phyloP scores from a whole-genome alignment of 2,888 invertebrate genomes.

The Plagiodera versicolora region DNA sequence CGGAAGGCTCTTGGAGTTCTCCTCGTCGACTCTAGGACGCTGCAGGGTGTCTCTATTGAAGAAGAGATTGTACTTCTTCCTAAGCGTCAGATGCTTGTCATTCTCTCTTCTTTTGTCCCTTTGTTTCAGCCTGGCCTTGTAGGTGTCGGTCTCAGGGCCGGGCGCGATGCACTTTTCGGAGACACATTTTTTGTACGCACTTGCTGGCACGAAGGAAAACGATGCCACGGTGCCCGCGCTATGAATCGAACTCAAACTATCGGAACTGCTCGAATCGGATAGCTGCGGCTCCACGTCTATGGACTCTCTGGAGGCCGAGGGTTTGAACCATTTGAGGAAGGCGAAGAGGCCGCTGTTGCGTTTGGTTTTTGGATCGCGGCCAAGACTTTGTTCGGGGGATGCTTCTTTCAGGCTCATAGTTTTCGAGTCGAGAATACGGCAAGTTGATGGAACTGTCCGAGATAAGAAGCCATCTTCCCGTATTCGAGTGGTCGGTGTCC shows the following conservation, averaged over 20 bases:
- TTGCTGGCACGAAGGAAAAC: slow-evolving; percentile 68
- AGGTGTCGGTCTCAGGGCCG: slow-evolving; percentile 66
- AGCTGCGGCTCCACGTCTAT: slow-evolving; percentile 42
- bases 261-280: slow-evolving; percentile 57
- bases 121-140: slow-evolving; percentile 63
- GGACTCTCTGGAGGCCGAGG: slow-evolving; percentile 53
- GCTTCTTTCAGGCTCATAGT: slow-evolving; percentile 46
- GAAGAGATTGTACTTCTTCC: slow-evolving; percentile 67
- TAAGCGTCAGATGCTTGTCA: slow-evolving; percentile 62
- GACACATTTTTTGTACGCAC: slow-evolving; percentile 51
- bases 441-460: background rate
- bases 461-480: background rate
- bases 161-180: slow-evolving; percentile 51
- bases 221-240: slow-evolving; percentile 74
- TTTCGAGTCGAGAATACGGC: slow-evolving; percentile 12
- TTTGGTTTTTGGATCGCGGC: slow-evolving; percentile 53
- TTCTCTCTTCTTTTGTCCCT: slow-evolving; percentile 61
- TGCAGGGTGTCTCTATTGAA: slow-evolving; percentile 49
- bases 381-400: slow-evolving; percentile 50
- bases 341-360: slow-evolving; percentile 61
- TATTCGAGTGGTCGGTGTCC: slow-evolving; percentile 10
- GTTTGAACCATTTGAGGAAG: slow-evolving; percentile 74
- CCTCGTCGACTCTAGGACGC: slow-evolving; percentile 39
- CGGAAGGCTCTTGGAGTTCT: slow-evolving; percentile 53
- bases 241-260: slow-evolving; percentile 68